Evolutionary conservation across 2,797 vertebrate species (phyloP).

Genomic region (Melanotaenia trifasciata): DNA sequence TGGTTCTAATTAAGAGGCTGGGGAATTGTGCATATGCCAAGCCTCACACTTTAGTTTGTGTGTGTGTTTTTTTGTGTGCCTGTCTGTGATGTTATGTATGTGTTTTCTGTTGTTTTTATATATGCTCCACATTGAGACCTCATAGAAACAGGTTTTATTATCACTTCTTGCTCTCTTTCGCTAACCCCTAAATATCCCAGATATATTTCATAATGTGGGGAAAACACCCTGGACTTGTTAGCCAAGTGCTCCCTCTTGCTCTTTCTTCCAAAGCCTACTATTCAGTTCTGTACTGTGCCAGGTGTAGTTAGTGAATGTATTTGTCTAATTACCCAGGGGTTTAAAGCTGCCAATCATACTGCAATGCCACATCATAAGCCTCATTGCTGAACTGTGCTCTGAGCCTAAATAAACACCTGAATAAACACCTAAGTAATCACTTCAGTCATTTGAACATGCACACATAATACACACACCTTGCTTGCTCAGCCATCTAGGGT

Average conservation of each 20-base stretch:
- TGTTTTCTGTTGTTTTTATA: slow-evolving; percentile 49
- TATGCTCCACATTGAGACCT: slow-evolving; percentile 46
- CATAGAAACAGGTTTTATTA: slow-evolving; percentile 64
- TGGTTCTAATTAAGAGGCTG: slow-evolving; percentile 78
- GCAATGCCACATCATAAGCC: slow-evolving; percentile 76
- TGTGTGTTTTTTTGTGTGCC: slow-evolving; percentile 16
- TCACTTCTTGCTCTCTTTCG: slow-evolving; percentile 64
- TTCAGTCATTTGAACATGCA: slow-evolving; percentile 67
- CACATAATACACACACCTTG: slow-evolving; percentile 56
- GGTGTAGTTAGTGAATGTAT: slow-evolving; percentile 71
- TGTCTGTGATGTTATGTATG: slow-evolving; percentile 33
- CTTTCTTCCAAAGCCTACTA: slow-evolving; percentile 45
- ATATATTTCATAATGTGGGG: slow-evolving; percentile 68
- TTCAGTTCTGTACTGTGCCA: slow-evolving; percentile 59
- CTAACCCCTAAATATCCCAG: slow-evolving; percentile 66
- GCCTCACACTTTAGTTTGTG: slow-evolving; percentile 42
- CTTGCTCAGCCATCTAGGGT: slow-evolving; percentile 48
- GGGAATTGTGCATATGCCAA: slow-evolving; percentile 61
- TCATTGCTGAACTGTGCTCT: slow-evolving; percentile 57
- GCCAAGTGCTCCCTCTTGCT: slow-evolving; percentile 52
- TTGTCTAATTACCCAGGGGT: slow-evolving; percentile 72
- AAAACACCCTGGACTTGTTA: slow-evolving; percentile 70
- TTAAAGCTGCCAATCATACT: slow-evolving; percentile 77
- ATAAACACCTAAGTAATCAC: slow-evolving; percentile 79
- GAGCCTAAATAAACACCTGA: slow-evolving; percentile 79